Base-by-base conservation (phyloP, 2,888 invertebrate genomes). In the Cheilosia vernalis region DNA sequence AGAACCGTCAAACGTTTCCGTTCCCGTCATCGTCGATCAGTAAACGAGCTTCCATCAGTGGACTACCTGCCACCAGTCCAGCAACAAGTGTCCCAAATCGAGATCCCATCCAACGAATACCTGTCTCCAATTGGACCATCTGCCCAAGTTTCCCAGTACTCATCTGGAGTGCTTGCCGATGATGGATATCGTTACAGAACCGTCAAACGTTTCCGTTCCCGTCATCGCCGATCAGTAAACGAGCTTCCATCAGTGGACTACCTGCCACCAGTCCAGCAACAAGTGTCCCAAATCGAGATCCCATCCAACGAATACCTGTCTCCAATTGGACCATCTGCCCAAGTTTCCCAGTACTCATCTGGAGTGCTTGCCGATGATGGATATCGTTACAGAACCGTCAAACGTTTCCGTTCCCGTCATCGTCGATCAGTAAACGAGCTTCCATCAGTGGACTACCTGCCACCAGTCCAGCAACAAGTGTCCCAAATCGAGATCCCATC, bases 21-120 rank as follows among this genome's bases (percentile, higher is more conserved):
- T 19, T 37, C 3, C 63, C 74, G 90, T 49, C 88, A 89, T 66
- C 90, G 90, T 88, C 90, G 90, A 89, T 90, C 90, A 88, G 90
- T 90, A 13, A 90, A 87, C 86, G 88, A 90, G 4, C 79, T 90
- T 67, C 88, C 87, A n/a, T 69, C 87, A 53, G 87, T 81, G 69
- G 89, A 90, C 33, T 90, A 90, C 87, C 64, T 90, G 88, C 89
- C 76, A 10, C 80, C 73, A 40, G 66, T 63, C 1, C 63, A 74
- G 7, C 60, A 61, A 15, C 13, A 30, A 33, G n/a, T 49, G 10
- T 72, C 60, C n/a, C 27, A 19, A 17, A 7, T 58, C 30, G 61
- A 42, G 10, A 7, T 47, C 2, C 74, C 74, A 56, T 64, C 74
- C 37, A 74, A 55, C 19, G 74, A 74, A 55, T 74, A 64, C 9